Base-by-base conservation (phyloP, 2,113 vertebrate species). In the Lichenostomus cassidix region DNA sequence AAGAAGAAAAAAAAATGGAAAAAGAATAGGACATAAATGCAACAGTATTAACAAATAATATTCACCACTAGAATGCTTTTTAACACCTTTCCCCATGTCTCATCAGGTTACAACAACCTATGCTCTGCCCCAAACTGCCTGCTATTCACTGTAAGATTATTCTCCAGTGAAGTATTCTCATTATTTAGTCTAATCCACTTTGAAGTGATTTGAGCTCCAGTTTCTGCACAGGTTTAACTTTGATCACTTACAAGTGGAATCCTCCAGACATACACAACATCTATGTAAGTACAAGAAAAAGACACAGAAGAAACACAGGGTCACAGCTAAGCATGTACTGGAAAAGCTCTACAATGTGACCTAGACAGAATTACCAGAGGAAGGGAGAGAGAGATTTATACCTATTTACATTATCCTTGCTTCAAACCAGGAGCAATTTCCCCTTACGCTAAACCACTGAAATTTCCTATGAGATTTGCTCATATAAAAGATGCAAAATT, bases 221-320 rank as follows among this genome's bases (percentile, higher is more conserved):
- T 93, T 94, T 88, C 93, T 96, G 73, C 83, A 88, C 82, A 83
- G 11, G 1, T 93, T 93, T 92, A 91, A 86, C 92, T 96, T 93
- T 97, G 93, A 97, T 97, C 95, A 90, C 79, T 92, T 96, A 74
- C 41, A 85, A 96, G 83, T 41, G 31, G 92, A 96, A 96, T 96
- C 94, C 95, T 96, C 64, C 71, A 83, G 92, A 92, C 14, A 56
- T 83, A 91, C 60, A 95, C 90, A 95, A 56, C 85, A 90, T 75
- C 90, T 83, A 13, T 74, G 88, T 78, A 94, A 90, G 85, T 95
- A 94, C 79, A 94, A 95, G 55, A 50, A 88, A 95, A 93, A 96
- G 88, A 91, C 88, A 83, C 56, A 93, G 68, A 90, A 94, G 85
- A 92, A 96, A 88, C 92, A 93, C 44, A 64, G 87, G 94, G 93